phyloP scores from a whole-genome alignment of 2,888 invertebrate genomes.

The Megamerina dolium region DNA sequence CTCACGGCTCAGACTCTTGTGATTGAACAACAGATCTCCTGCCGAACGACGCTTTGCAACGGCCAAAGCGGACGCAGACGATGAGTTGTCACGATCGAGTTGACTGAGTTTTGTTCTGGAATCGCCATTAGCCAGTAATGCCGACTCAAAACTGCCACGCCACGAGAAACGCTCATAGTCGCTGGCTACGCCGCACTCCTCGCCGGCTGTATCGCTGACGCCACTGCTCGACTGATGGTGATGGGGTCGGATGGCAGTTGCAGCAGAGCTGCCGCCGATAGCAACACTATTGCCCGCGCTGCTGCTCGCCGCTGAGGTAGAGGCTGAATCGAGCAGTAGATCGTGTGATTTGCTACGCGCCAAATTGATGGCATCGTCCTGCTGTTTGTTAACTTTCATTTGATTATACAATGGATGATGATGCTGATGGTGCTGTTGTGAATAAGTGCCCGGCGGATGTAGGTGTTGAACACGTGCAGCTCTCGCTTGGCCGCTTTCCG shows the following conservation, averaged over 20 bases:
- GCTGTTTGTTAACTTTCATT: slow-evolving; percentile 23
- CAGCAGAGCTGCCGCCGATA: slow-evolving; percentile 13
- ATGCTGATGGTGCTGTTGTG: slow-evolving; percentile 9
- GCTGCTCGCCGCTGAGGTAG: slow-evolving; percentile 18
- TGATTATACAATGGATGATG: slow-evolving; percentile 14
- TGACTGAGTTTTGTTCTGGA: slow-evolving; percentile 70
- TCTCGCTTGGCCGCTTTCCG: slow-evolving; percentile 4
- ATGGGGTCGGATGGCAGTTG: slow-evolving; percentile 33
- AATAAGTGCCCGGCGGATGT: slow-evolving; percentile 5
- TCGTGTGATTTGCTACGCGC: slow-evolving; percentile 80
- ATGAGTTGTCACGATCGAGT: slow-evolving; percentile 60
- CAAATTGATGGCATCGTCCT: slow-evolving; percentile 49
- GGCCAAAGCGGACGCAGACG: slow-evolving; percentile 62
- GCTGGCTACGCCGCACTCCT: slow-evolving; percentile 67
- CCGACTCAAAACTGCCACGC: slow-evolving; percentile 90
- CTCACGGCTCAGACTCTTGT: slow-evolving; percentile 71
- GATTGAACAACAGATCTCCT: slow-evolving; percentile 74
- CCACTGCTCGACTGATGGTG: slow-evolving; percentile 52
- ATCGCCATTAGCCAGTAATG: slow-evolving; percentile 74
- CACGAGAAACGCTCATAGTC: slow-evolving; percentile 86
- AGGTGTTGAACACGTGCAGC: slow-evolving; percentile 33
- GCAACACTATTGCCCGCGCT: slow-evolving; percentile 14
- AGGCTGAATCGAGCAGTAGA: slow-evolving; percentile 57
- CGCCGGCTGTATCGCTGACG: slow-evolving; percentile 53
- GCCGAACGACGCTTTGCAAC: slow-evolving; percentile 71